Percentiles rank a stretch among this genome's conserved stretches.
Conservation (phyloP, 1,140 invertebrate species). For the Amphibalanus amphitrite region DNA sequence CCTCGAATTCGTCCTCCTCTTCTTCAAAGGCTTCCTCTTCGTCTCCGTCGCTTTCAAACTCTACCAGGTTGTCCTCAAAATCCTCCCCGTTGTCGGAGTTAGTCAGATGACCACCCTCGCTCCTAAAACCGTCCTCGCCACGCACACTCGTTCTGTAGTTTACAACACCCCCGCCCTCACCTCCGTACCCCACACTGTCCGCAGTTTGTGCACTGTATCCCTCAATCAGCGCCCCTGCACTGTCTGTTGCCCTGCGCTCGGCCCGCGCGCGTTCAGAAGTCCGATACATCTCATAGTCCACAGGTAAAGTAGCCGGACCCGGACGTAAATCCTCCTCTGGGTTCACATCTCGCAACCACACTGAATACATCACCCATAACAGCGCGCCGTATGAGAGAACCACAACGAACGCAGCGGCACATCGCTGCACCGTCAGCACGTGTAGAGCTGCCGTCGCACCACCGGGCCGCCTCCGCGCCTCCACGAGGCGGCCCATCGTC, state of each 20-base stretch:
- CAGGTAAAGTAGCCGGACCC: background rate
- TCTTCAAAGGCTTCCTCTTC: too few relatives aligned
- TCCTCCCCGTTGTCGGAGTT: too few relatives aligned
- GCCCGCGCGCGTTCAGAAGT: too few relatives aligned
- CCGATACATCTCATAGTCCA: background rate
- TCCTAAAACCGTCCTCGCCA: background rate
- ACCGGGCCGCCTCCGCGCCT: background rate
- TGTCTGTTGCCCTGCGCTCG: too few relatives aligned
- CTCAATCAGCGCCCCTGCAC: background rate
- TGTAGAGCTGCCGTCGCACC: background rate
- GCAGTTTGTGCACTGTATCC: background rate
- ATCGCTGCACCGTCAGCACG: background rate
- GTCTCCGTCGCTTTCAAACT: background rate
- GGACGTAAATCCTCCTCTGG: background rate
- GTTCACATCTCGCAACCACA: background rate
- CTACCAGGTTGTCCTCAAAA: background rate
- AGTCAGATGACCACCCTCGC: background rate
- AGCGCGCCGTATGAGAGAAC: background rate
- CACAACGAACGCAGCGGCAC: background rate
- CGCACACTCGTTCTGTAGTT: background rate
- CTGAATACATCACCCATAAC: background rate
- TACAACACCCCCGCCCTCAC: too few relatives aligned
- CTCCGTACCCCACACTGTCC: too few relatives aligned
- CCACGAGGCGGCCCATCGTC: background rate
- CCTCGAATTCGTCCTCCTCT: background rate